A percentile compares a stretch with the other conserved stretches of the same genome.
Conservation (phyloP, 2,797 vertebrate genomes). For the Hapalemur alaotrensis region DNA sequence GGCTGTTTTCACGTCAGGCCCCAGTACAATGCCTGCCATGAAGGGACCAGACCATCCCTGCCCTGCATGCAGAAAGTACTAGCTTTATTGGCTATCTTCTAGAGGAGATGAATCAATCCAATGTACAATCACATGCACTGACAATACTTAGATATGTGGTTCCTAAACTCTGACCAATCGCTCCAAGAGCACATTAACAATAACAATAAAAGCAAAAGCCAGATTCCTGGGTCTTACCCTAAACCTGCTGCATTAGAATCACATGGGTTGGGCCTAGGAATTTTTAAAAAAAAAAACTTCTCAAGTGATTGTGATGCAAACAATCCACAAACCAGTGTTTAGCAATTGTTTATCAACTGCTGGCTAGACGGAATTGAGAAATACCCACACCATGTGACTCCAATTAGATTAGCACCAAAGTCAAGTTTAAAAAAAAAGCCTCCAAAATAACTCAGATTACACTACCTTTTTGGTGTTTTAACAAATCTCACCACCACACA, state of each 20-base stretch:
- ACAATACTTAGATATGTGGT: not conserved
- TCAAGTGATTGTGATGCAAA: not conserved
- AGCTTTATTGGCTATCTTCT: not conserved
- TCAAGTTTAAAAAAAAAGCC: not conserved
- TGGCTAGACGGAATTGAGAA: not conserved
- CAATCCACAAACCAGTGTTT: not conserved
- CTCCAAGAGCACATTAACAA: not conserved
- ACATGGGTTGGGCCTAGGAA: not conserved
- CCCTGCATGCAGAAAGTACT: not conserved
- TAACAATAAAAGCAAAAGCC: not conserved
- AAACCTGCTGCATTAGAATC: not conserved
- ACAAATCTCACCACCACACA: not conserved
- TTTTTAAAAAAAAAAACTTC: not conserved
- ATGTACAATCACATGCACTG: not conserved
- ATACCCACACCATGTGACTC: constrained; percentile 13
- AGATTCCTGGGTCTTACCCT: not conserved
- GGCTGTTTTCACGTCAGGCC: not conserved
- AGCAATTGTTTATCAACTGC: not conserved
- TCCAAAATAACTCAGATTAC: constrained; percentile 1
- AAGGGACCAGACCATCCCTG: not conserved
- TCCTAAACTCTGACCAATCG: not conserved
- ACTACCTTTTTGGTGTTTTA: not conserved
- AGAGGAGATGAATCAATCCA: not conserved
- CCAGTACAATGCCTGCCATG: not conserved
- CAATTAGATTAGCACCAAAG: constrained; percentile 19